Evolutionary conservation across 2,113 vertebrate species (phyloP).

Genomic region (Mustelus asterias): DNA sequence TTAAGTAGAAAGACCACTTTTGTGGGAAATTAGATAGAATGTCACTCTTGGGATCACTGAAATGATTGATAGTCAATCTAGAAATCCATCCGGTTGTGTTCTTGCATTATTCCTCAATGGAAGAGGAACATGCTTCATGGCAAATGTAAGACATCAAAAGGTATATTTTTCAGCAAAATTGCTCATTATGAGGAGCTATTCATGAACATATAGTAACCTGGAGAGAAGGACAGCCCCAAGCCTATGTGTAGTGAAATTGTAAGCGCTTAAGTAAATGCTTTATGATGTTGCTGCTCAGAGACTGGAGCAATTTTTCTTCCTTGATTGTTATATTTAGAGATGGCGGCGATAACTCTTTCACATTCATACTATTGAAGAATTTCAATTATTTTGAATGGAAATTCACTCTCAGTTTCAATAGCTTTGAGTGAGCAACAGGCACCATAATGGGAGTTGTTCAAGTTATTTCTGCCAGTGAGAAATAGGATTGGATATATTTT

Average conservation of each 20-base stretch:
- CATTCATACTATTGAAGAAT: background rate
- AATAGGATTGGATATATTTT: background rate
- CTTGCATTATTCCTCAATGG: background rate
- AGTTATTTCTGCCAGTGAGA: background rate
- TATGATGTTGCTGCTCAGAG: background rate
- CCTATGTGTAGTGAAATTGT: background rate
- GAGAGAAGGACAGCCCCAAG: background rate
- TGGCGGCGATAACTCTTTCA: background rate
- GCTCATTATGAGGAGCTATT: background rate
- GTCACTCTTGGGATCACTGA: conserved; percentile 1
- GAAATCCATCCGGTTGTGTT: background rate
- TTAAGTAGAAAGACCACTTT: background rate
- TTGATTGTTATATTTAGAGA: conserved; percentile 8
- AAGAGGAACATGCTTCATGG: background rate
- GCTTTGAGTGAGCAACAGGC: background rate
- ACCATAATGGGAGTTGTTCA: background rate
- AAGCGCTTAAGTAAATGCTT: background rate
- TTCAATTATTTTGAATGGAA: conserved; percentile 7
- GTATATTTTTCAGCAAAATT: background rate
- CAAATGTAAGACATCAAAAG: background rate
- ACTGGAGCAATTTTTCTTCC: background rate
- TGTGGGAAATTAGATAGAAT: background rate
- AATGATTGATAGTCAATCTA: background rate
- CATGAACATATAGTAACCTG: background rate
- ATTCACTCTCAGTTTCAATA: background rate